Evolutionary conservation across 2,113 vertebrate genomes (phyloP).

Genomic region (Eclectus roratus): DNA sequence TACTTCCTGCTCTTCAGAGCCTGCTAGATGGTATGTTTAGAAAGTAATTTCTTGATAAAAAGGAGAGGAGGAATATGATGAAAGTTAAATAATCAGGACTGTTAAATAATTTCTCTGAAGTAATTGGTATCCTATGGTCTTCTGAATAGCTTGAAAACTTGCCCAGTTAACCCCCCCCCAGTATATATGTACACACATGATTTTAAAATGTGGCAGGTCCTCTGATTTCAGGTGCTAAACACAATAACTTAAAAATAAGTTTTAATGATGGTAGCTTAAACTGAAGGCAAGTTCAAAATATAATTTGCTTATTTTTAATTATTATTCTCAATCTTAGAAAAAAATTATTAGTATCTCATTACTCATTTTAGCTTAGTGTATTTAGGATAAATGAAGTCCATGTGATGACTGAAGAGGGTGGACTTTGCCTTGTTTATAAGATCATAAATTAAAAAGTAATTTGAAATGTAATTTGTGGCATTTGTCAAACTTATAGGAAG

Average conservation of each 20-base stretch:
- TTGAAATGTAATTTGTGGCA: not conserved
- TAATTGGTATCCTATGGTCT: not conserved
- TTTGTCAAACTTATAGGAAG: not conserved
- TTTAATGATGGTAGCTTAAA: not conserved
- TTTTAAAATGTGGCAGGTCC: not conserved
- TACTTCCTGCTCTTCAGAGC: not conserved
- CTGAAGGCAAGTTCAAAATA: not conserved
- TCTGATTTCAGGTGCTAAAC: not conserved
- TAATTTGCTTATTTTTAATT: not conserved
- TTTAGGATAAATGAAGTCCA: not conserved
- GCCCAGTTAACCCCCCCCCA: not conserved
- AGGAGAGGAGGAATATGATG: not conserved
- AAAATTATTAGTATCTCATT: not conserved
- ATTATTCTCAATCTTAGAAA: not conserved
- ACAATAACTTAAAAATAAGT: not conserved
- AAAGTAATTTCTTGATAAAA: not conserved
- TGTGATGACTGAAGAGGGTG: not conserved
- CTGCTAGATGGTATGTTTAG: not conserved
- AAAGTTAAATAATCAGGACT: not conserved
- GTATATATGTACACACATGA: not conserved
- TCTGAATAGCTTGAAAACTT: not conserved
- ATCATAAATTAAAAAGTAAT: not conserved
- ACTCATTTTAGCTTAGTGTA: not conserved
- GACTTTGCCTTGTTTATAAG: not conserved
- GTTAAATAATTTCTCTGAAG: not conserved